phyloP scores from a whole-genome alignment of 2,888 invertebrate species.

The Campopleginae sp. region DNA sequence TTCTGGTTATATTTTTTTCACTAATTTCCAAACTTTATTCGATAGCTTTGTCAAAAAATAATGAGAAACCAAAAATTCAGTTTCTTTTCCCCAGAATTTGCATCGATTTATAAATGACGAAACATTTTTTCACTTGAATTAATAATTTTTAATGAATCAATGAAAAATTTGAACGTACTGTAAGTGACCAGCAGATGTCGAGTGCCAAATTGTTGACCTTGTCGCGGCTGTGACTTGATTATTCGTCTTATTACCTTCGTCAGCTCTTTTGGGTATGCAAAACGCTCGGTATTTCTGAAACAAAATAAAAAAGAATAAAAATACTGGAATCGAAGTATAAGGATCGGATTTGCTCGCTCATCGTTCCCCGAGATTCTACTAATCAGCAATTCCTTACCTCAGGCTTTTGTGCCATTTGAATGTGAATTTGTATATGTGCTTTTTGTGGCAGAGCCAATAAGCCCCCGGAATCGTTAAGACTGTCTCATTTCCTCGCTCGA shows the following conservation, averaged over 20 bases:
- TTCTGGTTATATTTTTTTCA: not conserved
- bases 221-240: slow-evolving; percentile 78
- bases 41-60: too few species aligned
- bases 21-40: too few species aligned
- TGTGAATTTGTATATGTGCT: slow-evolving; percentile 81
- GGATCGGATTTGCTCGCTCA: not conserved
- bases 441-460: slow-evolving; percentile 82
- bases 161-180: slow-evolving; percentile 77
- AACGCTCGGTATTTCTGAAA: slow-evolving; percentile 75
- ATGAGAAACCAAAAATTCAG: too few species aligned
- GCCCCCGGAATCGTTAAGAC: slow-evolving; percentile 80
- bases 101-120: too few species aligned
- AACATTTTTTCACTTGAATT: too few species aligned
- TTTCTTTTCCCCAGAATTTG: too few species aligned
- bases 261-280: slow-evolving; percentile 78
- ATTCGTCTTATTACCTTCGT: slow-evolving; percentile 81
- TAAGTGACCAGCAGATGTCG: slow-evolving; percentile 80
- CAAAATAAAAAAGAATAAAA: slow-evolving; percentile 25
- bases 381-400: slow-evolving; percentile 70
- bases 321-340: not conserved
- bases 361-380: not conserved
- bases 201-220: slow-evolving; percentile 81
- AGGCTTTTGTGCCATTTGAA: slow-evolving; percentile 78
- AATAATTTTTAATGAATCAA: too few species aligned
- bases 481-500: slow-evolving; percentile 76